Percentiles rank a stretch among this genome's conserved stretches.
Conservation (phyloP, 2,113 vertebrate genomes). For the Eidolon helvum region DNA sequence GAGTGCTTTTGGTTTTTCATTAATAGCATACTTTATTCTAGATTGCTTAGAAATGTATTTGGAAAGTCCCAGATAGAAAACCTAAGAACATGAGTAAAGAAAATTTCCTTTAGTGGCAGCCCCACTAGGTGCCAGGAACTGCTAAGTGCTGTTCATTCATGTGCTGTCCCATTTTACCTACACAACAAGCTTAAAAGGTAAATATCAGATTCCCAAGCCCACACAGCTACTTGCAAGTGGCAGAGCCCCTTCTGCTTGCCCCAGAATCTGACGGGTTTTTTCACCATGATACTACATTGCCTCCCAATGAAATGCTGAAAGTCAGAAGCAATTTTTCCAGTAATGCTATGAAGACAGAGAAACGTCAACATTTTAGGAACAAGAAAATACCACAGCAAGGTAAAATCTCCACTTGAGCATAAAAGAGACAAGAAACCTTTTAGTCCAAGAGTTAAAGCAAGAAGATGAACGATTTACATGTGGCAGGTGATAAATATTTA, state of each 20-base stretch:
- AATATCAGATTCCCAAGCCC: neutral
- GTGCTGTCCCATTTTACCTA: neutral
- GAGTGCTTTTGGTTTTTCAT: neutral
- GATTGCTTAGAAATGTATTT: conserved; percentile 27
- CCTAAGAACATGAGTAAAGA: neutral
- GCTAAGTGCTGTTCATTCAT: neutral
- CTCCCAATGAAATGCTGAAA: neutral
- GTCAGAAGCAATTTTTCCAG: neutral
- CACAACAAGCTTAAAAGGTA: neutral
- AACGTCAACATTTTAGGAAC: neutral
- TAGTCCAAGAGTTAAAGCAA: conserved; percentile 33
- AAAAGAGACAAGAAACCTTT: neutral
- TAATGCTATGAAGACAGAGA: neutral
- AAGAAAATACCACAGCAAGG: neutral
- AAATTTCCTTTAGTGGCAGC: neutral
- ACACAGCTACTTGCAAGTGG: neutral
- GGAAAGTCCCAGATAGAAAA: neutral
- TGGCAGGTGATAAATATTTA: conserved; percentile 66
- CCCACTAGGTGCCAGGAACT: neutral
- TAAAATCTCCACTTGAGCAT: neutral
- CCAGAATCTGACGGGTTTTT: neutral
- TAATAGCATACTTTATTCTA: conserved; percentile 13
- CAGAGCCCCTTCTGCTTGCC: neutral
- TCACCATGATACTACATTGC: neutral
- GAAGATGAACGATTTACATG: conserved; percentile 63